Evolutionary conservation across 1,140 invertebrate species (phyloP), one percentile per base, ranked within the genome.

Genomic region (Bombus ignitus): DNA sequence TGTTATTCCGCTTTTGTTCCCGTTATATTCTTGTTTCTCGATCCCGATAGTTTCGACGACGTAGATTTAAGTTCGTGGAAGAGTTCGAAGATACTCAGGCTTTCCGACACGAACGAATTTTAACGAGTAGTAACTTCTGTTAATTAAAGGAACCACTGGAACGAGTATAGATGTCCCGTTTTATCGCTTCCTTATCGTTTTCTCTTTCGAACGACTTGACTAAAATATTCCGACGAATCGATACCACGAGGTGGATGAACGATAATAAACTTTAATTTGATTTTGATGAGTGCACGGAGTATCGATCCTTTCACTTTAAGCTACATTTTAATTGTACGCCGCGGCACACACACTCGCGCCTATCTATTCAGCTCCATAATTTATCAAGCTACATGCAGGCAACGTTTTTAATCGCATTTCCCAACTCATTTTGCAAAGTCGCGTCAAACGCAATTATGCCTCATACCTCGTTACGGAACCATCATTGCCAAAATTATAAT

Each of bases 221-320:
- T 78, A 44, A 84, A 79, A 79, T 71, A 79, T 83, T 42, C n/a
- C 13, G 5, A 13, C 53, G 71, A 44, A 3, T 47, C 12, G 37
- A 37, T 71, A 37, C 2, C 35, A 15, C 32, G 37, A 10, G 3
- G 22, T 66, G 12, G 18, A 42, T 18, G 62, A 53, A 62, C 81
- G 59, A 47, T 35, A 83, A 83, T 70, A 37, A 83, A 83, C 18
- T 78, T 42, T 39, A 57, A 77, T 59, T 78, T 35, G n/a, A 83
- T 83, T 77, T 68, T 32, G 72, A 57, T 0, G 81, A 57, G 47
- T 12, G 13, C 22, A 28, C 28, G 13, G 12, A n/a, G 39, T 75
- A 74, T 53, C 28, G 32, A 53, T 42, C 12, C 59, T 28, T 10
- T 10, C 66, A 2, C 42, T 68, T 68, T 44, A n/a, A 28, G 42